phyloP scores from a whole-genome alignment of 2,888 invertebrate genomes.

The Yponomeuta evonymella region DNA sequence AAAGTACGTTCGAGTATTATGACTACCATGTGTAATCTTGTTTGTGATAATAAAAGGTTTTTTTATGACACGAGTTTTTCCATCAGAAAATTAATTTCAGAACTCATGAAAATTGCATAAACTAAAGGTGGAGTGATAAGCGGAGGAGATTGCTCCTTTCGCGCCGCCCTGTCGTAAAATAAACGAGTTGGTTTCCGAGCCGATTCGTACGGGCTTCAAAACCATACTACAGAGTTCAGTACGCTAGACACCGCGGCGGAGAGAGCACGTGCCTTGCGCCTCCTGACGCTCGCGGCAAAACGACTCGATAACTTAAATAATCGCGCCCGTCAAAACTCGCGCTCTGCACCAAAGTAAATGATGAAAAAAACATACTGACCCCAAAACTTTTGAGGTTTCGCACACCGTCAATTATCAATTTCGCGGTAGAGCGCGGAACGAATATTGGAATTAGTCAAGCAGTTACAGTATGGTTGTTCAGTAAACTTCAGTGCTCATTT shows the following conservation, averaged over 20 bases:
- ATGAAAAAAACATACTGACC: not conserved
- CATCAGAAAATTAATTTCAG: not conserved
- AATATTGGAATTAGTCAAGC: constrained; percentile 1
- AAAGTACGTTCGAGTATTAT: constrained; percentile 36
- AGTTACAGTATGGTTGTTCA: constrained; percentile 8
- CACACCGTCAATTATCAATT: constrained; percentile 8
- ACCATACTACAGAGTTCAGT: constrained; percentile 35
- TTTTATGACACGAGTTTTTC: not conserved
- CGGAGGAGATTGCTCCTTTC: not conserved
- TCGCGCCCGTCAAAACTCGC: not conserved
- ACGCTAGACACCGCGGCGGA: constrained; percentile 39
- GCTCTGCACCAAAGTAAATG: not conserved
- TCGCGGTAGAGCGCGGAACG: constrained; percentile 3
- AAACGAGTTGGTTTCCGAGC: too few species aligned
- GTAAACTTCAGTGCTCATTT: constrained; percentile 2
- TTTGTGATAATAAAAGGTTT: constrained; percentile 48
- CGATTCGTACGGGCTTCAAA: too few species aligned
- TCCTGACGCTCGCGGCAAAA: constrained; percentile 33
- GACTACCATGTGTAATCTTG: constrained; percentile 36
- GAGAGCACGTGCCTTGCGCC: constrained; percentile 40
- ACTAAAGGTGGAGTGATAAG: too few species aligned
- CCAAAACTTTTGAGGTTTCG: not conserved
- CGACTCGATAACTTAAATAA: not conserved
- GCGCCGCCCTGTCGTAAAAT: too few species aligned
- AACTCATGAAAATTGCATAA: not conserved